Evolutionary conservation across 2,797 vertebrate genomes (phyloP), one percentile per base, ranked within the genome.

Genomic region (Florisuga fusca): DNA sequence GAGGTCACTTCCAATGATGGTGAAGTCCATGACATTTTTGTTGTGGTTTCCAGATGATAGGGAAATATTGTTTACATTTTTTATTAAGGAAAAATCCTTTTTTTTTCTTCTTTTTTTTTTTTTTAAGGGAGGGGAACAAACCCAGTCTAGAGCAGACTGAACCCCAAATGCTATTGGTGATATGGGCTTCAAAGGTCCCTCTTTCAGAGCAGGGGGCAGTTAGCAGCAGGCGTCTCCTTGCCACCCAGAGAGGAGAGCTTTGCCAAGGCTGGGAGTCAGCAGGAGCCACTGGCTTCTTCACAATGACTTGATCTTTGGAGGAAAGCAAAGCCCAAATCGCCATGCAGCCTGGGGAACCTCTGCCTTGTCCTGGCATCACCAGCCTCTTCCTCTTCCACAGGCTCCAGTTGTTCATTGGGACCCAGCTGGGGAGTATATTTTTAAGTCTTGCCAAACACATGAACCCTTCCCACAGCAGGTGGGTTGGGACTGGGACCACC

Each of bases 31-130:
- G 2, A 19, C 0, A 0, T 25, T 89, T 67, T 71, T 33, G 71
- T 92, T 72, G 92, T 58, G 84, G 53, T 85, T 96, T 94, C 84
- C 87, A 90, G 62, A 59, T 57, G 84, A 81, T 90, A 89, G 41
- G 84, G 74, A 84, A 92, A 83, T 73, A 78, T 26, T 97, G 95
- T 96, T 97, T 97, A 97, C 95, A 93, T 94, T 85, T 95, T 55
- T 72, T 86, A 71, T 66, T 66, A 51, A 66, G 76, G 51, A 78
- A 68, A 54, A 73, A 62, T 15, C 7, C 10, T 20, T 17, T n/a
- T 14, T 26, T 46, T 55, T n/a, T n/a, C n/a, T n/a, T n/a, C n/a
- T 25, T 50, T 23, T 17, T n/a, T 12, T 26, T 36, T 59, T 55
- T 64, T 83, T 73, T 19, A 34, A 59, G 67, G 36, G 71, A 63